phyloP scores from a whole-genome alignment of 2,888 invertebrate genomes.

The Adineta ricciae region DNA sequence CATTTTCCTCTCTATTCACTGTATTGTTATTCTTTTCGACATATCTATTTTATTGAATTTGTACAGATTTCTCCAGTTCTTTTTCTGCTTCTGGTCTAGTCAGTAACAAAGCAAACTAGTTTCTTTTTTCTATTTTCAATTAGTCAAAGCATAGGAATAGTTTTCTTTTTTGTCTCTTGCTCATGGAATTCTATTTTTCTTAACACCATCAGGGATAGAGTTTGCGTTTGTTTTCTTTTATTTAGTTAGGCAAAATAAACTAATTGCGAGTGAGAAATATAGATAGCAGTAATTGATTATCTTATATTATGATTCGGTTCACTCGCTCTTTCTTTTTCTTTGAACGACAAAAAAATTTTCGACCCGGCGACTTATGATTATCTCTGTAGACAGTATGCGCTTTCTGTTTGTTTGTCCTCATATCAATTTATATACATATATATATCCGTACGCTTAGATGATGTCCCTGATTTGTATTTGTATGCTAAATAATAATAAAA shows the following conservation, averaged over 20 bases:
- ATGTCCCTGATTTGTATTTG: neutral
- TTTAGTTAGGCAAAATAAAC: neutral
- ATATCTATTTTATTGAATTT: neutral
- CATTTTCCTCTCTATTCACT: neutral
- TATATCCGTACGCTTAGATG: neutral
- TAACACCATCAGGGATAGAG: neutral
- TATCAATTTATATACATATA: neutral
- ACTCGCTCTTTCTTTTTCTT: neutral
- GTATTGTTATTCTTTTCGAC: neutral
- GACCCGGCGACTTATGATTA: slow-evolving; percentile 2
- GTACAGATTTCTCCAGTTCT: neutral
- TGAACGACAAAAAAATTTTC: neutral
- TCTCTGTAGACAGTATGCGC: neutral
- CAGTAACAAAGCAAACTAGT: neutral
- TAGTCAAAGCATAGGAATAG: neutral
- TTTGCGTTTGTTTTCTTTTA: neutral
- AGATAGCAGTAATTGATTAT: neutral
- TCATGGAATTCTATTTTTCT: neutral
- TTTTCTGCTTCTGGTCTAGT: neutral
- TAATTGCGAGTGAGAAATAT: neutral
- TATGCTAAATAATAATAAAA: neutral
- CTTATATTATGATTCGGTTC: slow-evolving; percentile 9
- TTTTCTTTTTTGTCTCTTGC: neutral
- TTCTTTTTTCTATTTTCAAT: neutral
- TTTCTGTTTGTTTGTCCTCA: neutral